Conservation (phyloP, 2,797 vertebrate species). For the Cottoperca gobio region DNA sequence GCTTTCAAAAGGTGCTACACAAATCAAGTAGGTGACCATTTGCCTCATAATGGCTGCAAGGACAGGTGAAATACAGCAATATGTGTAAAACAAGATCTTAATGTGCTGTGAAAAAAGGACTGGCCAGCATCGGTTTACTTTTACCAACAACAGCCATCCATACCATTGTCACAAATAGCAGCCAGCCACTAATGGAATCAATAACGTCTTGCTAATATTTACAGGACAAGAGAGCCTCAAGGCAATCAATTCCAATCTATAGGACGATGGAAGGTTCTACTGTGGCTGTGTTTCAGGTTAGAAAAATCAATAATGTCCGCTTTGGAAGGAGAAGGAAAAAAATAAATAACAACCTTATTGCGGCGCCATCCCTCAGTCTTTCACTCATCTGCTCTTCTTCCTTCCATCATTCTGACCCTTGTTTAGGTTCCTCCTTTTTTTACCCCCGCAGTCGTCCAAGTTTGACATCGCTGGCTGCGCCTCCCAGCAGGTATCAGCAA, state of each 20-base stretch:
- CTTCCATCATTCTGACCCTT: constrained; percentile 68
- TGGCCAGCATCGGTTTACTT: constrained; percentile 56
- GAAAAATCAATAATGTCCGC: constrained; percentile 76
- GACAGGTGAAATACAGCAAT: constrained; percentile 39
- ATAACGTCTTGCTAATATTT: constrained; percentile 84
- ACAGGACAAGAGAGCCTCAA: constrained; percentile 78
- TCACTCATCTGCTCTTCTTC: constrained; percentile 54
- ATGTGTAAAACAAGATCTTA: constrained; percentile 61
- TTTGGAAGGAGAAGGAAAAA: constrained; percentile 61
- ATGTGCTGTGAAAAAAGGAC: constrained; percentile 45
- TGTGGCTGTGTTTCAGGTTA: constrained; percentile 75
- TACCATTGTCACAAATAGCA: constrained; percentile 74
- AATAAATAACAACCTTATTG: constrained; percentile 62
- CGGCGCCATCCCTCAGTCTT: constrained; percentile 61
- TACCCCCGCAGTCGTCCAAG: constrained; percentile 40
- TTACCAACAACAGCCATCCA: constrained; percentile 68
- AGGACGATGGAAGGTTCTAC: constrained; percentile 75
- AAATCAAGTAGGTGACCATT: constrained; percentile 49
- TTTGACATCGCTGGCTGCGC: constrained; percentile 66
- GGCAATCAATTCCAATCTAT: constrained; percentile 81
- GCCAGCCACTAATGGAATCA: constrained; percentile 80
- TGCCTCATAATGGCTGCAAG: constrained; percentile 38
- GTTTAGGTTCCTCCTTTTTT: constrained; percentile 36
- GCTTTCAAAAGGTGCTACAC: constrained; percentile 36
- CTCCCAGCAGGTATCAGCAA: constrained; percentile 70